Conservation (phyloP, 2,113 vertebrate genomes). For the Triplophysa tibetana region DNA sequence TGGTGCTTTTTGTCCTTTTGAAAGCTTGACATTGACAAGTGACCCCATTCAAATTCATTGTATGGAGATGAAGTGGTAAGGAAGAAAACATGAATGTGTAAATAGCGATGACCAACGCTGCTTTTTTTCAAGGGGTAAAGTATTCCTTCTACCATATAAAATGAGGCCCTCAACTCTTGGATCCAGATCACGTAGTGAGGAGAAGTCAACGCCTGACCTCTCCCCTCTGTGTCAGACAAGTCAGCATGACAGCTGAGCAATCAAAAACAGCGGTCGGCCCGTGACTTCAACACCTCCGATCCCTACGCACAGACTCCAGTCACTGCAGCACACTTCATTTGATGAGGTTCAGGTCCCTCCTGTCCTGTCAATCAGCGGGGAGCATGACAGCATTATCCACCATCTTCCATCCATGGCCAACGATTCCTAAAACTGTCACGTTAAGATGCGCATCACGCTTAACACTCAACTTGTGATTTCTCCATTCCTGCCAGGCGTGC, state of each 20-base stretch:
- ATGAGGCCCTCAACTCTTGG: neutral
- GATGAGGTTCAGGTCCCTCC: constrained; percentile 38
- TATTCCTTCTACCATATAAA: neutral
- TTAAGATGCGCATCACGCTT: constrained; percentile 9
- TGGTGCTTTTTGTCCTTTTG: too few relatives aligned
- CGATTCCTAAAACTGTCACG: neutral
- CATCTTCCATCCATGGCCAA: neutral
- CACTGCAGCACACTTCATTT: constrained; percentile 27
- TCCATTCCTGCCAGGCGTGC: neutral
- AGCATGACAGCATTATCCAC: constrained; percentile 29
- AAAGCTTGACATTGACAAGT: too few relatives aligned
- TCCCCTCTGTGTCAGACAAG: constrained; percentile 58
- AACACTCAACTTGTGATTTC: neutral
- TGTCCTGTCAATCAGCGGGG: constrained; percentile 37
- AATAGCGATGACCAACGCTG: too few relatives aligned
- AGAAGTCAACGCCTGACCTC: constrained; percentile 54
- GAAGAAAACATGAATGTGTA: too few relatives aligned
- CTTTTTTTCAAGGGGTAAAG: neutral
- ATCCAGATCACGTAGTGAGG: constrained; percentile 38
- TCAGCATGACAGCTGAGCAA: constrained; percentile 56
- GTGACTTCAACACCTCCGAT: constrained; percentile 30
- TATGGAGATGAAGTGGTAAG: too few relatives aligned
- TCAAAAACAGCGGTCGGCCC: constrained; percentile 45
- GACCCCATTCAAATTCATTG: too few relatives aligned
- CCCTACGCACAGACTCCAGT: constrained; percentile 11